Percentiles rank a stretch among this genome's conserved stretches.
Evolutionary conservation across 2,888 invertebrate species (phyloP).

Genomic region (Serrognathus titanus): DNA sequence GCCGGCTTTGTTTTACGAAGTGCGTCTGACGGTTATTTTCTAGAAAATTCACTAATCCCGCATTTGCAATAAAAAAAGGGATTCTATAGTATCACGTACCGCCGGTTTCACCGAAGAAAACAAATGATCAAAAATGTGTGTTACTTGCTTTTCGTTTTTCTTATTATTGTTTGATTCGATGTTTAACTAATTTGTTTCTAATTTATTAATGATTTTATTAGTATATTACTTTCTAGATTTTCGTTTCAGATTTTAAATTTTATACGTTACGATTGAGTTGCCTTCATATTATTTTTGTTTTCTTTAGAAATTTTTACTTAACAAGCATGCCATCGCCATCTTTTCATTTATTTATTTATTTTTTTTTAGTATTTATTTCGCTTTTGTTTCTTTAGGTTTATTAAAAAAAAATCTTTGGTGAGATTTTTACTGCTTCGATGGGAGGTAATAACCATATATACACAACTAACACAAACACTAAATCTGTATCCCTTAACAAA

Average conservation of each 20-base stretch:
- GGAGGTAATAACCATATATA: conserved; percentile 26
- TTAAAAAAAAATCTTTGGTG: conserved; percentile 18
- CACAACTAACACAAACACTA: conserved; percentile 27
- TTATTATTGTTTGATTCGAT: conserved; percentile 18
- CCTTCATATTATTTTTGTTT: background rate
- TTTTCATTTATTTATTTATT: too few species aligned
- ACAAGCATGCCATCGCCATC: too few species aligned
- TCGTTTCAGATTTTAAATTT: conserved; percentile 3
- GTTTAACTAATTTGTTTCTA: conserved; percentile 15
- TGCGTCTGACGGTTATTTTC: too few species aligned
- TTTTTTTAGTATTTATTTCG: conserved; percentile 17
- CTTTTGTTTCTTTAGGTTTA: conserved; percentile 25
- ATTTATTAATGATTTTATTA: conserved; percentile 3
- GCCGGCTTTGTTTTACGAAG: too few species aligned
- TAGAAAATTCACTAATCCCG: too few species aligned
- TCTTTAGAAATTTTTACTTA: too few species aligned
- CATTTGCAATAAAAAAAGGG: too few species aligned
- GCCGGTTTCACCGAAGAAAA: conserved; percentile 5
- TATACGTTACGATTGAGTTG: conserved; percentile 1
- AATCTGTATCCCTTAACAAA: conserved; percentile 9
- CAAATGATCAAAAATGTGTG: too few species aligned
- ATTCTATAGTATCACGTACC: background rate
- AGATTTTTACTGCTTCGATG: conserved; percentile 20
- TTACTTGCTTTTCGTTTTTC: conserved; percentile 7
- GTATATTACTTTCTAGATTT: background rate